Percentiles rank a stretch among this genome's conserved stretches.
Evolutionary conservation across 1,140 invertebrate genomes (phyloP).

Genomic region (Parasteatoda tepidariorum): DNA sequence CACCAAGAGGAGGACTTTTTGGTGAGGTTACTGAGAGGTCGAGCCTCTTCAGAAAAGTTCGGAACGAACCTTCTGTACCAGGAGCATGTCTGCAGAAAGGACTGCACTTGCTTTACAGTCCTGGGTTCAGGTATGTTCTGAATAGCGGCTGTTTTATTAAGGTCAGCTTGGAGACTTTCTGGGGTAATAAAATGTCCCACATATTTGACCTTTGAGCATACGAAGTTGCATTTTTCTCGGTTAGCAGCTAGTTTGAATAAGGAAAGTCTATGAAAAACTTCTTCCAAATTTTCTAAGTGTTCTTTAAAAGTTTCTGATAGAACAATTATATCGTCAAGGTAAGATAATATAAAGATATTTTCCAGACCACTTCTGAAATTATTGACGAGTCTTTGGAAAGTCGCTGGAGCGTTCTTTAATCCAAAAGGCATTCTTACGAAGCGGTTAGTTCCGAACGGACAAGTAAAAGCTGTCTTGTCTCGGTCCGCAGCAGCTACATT

Average conservation of each 20-base stretch:
- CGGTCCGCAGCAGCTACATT: constrained; percentile 64
- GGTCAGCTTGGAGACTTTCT: constrained; percentile 61
- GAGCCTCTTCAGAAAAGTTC: constrained; percentile 61
- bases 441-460: constrained; percentile 63
- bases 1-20: constrained; percentile 19
- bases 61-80: constrained; percentile 63
- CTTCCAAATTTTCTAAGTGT: too few species aligned
- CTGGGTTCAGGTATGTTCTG: constrained; percentile 47
- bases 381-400: constrained; percentile 66
- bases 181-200: neutral
- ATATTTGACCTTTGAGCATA: constrained; percentile 4
- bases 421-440: constrained; percentile 69
- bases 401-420: constrained; percentile 67
- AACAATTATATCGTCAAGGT: constrained; percentile 8
- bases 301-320: constrained; percentile 1
- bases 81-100: constrained; percentile 52
- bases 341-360: neutral
- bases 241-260: constrained; percentile 5
- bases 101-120: constrained; percentile 60
- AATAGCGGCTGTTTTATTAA: constrained; percentile 62
- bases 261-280: neutral
- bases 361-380: constrained; percentile 57
- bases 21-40: constrained; percentile 39
- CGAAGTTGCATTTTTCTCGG: constrained; percentile 14
- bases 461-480: constrained; percentile 68